Evolutionary conservation across 2,113 vertebrate genomes (phyloP).

Genomic region (Cephalopholis sonnerati): DNA sequence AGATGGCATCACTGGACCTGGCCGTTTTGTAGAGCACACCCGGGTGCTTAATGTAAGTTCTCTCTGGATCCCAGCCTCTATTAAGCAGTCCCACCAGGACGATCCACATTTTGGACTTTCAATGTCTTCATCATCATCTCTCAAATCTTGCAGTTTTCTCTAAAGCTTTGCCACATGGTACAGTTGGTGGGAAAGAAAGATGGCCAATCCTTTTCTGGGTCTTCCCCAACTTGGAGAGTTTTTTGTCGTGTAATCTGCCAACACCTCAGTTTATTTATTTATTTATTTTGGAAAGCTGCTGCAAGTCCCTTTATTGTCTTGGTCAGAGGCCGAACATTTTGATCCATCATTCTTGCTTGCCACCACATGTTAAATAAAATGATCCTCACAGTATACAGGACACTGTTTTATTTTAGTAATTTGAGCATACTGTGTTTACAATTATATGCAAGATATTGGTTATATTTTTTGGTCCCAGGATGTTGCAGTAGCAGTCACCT

Average conservation of each 20-base stretch:
- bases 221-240: neutral
- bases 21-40: neutral
- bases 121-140: neutral
- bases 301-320: neutral
- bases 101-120: neutral
- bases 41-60: neutral
- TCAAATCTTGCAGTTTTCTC: neutral
- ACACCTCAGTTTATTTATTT: too few species aligned
- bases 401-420: too few species aligned
- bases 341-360: neutral
- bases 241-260: too few species aligned
- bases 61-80: neutral
- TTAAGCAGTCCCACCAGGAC: neutral
- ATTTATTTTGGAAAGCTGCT: too few species aligned
- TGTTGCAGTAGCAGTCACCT: too few species aligned
- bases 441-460: too few species aligned
- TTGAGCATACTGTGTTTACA: too few species aligned
- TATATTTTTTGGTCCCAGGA: too few species aligned
- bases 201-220: neutral
- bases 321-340: neutral
- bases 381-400: too few species aligned
- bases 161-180: neutral
- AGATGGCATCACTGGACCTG: conserved; percentile 23
- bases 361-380: neutral
- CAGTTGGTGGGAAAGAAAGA: neutral